These are phyloP conservation scores for Agelas oroides DNA, from an alignment of 37 sponge, comb jelly and placozoan species.

Conservation along the genomic window DNA sequence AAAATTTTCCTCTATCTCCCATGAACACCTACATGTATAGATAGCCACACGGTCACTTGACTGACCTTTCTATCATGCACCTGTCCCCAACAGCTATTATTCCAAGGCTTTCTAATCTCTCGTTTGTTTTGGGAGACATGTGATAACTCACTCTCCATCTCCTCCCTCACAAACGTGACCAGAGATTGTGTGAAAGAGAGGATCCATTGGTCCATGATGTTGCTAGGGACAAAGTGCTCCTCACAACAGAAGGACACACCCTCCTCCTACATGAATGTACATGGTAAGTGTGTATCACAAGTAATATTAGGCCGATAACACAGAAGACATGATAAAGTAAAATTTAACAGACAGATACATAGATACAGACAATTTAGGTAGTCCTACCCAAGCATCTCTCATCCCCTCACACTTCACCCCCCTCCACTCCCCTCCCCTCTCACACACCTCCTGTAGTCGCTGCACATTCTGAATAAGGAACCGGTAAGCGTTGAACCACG, in stretches of 20 bases:
- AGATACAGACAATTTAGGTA: too few species aligned
- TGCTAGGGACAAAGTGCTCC: constrained; percentile 64
- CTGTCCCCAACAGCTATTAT: too few species aligned
- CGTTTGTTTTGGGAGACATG: too few species aligned
- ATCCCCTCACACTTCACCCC: background rate
- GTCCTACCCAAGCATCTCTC: too few species aligned
- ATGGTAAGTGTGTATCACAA: background rate
- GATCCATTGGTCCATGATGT: constrained; percentile 97
- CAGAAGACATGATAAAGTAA: background rate
- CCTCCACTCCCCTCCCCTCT: background rate
- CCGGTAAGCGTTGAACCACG: constrained; percentile 99
- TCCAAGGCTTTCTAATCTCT: too few species aligned
- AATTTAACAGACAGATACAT: too few species aligned
- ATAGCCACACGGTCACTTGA: background rate
- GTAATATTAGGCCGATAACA: too few species aligned
- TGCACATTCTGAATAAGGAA: constrained; percentile 94
- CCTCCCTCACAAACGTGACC: constrained; percentile 85
- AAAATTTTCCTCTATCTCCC: too few species aligned
- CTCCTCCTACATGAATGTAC: constrained; percentile 48
- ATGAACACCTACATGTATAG: background rate
- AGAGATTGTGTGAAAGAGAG: constrained; percentile 90
- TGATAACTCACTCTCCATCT: constrained; percentile 90
- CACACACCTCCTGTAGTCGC: constrained; percentile 69
- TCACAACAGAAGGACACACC: constrained; percentile 71
- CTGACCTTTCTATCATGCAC: too few species aligned